phyloP scores from a whole-genome alignment of 1,140 invertebrate genomes.

The Chionoecetes opilio region DNA sequence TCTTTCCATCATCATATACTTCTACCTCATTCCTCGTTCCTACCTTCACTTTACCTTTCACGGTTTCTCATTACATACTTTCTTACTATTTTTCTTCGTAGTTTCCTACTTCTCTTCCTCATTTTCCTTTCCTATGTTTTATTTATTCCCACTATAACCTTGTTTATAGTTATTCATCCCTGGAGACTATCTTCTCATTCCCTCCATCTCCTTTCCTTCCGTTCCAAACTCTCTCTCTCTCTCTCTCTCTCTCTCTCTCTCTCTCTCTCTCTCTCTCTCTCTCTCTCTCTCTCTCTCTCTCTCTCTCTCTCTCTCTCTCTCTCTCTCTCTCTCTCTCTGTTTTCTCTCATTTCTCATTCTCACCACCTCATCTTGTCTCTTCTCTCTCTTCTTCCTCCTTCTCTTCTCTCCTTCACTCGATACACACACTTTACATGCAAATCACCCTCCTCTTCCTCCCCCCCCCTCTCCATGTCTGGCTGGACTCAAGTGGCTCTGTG shows the following conservation, averaged over 20 bases:
- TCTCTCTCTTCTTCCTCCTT: neutral
- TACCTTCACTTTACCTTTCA: neutral
- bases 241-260: no score
- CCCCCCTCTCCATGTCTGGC: neutral
- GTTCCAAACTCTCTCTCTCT: no score
- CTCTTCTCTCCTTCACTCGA: neutral
- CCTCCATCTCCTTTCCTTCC: no score
- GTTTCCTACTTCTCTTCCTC: neutral
- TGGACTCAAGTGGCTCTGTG: neutral
- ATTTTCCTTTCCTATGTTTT: neutral
- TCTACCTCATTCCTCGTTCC: neutral
- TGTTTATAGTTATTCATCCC: neutral
- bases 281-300: no score
- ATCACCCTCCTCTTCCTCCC: neutral
- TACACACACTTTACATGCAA: conserved; percentile 11
- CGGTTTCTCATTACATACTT: neutral
- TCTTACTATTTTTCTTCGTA: neutral
- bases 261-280: no score
- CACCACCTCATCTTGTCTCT: neutral
- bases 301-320: neutral
- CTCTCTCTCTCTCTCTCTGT: neutral
- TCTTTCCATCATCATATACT: neutral
- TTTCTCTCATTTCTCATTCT: neutral
- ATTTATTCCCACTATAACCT: neutral
- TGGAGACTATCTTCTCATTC: no score